Conservation (phyloP, 1,140 invertebrate species). For the Telenomus remus region DNA sequence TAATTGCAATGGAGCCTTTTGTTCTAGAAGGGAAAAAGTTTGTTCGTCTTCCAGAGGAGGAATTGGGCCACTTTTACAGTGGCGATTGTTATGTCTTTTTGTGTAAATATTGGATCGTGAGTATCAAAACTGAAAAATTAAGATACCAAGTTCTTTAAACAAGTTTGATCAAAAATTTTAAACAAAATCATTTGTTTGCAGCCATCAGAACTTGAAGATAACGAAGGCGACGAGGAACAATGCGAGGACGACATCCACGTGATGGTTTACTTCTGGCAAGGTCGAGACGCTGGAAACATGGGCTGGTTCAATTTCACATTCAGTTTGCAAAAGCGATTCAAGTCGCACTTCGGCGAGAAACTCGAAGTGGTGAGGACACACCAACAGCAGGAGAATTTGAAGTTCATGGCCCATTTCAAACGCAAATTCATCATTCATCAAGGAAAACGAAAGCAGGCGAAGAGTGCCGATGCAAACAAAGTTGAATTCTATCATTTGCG, state of each 20-base stretch:
- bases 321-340: constrained; percentile 98
- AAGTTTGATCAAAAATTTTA: constrained; percentile 57
- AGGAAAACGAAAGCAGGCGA: constrained; percentile 86
- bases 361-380: constrained; percentile 98
- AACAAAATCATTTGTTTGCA: constrained; percentile 38
- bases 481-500: constrained; percentile 97
- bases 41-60: constrained; percentile 94
- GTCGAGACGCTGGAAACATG: constrained; percentile 97
- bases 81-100: constrained; percentile 99
- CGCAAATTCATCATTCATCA: constrained; percentile 94
- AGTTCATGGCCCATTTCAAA: constrained; percentile 99
- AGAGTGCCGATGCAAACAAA: constrained; percentile 75
- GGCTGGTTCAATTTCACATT: constrained; percentile 99
- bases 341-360: constrained; percentile 94
- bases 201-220: constrained; percentile 78
- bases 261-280: constrained; percentile 99
- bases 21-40: constrained; percentile 99
- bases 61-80: constrained; percentile 95
- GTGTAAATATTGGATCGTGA: constrained; percentile 93
- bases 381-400: constrained; percentile 99
- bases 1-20: constrained; percentile 97
- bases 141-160: too few species aligned
- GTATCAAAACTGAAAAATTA: constrained; percentile 9
- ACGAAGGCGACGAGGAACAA: constrained; percentile 81
- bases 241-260: constrained; percentile 94